These are phyloP conservation scores for Pipistrellus pipistrellus DNA, from an alignment of 2,797 vertebrate species.

Conservation along the genomic window DNA sequence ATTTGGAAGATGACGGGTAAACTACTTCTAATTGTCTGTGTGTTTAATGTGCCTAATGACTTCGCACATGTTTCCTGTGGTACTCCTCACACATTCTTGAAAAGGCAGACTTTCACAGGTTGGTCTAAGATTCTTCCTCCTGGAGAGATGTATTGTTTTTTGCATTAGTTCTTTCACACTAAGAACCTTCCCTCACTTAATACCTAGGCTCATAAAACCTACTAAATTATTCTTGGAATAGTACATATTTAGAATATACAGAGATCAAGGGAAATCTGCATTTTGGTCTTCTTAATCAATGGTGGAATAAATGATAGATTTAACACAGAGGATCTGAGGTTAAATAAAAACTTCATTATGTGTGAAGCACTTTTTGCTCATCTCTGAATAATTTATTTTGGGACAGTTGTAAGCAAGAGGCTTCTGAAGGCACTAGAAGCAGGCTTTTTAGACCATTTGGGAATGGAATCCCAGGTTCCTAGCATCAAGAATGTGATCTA, in stretches of 20 bases:
- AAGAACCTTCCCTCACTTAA: slow-evolving; percentile 67
- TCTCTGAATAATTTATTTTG: slow-evolving; percentile 9
- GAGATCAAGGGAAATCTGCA: slow-evolving; percentile 74
- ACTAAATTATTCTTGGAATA: slow-evolving; percentile 68
- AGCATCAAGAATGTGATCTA: not conserved
- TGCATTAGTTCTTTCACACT: slow-evolving; percentile 44
- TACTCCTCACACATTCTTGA: not conserved
- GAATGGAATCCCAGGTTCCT: not conserved
- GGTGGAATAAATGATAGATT: slow-evolving; percentile 55
- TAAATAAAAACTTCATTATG: slow-evolving; percentile 76
- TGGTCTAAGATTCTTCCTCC: slow-evolving; percentile 16
- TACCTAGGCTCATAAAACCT: slow-evolving; percentile 47
- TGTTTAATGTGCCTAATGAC: not conserved
- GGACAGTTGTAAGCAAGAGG: not conserved
- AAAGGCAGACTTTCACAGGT: not conserved
- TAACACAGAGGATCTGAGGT: slow-evolving; percentile 77
- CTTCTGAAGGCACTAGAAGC: not conserved
- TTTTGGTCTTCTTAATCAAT: slow-evolving; percentile 73
- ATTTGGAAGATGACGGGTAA: not conserved
- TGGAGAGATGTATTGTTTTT: slow-evolving; percentile 61
- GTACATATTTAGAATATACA: slow-evolving; percentile 64
- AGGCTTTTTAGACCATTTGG: not conserved
- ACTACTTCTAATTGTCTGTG: not conserved
- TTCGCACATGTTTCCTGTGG: not conserved
- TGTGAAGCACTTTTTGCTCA: slow-evolving; percentile 68